Evolutionary conservation across 2,113 vertebrate genomes (phyloP).

Genomic region (Pollimyrus isidori): DNA sequence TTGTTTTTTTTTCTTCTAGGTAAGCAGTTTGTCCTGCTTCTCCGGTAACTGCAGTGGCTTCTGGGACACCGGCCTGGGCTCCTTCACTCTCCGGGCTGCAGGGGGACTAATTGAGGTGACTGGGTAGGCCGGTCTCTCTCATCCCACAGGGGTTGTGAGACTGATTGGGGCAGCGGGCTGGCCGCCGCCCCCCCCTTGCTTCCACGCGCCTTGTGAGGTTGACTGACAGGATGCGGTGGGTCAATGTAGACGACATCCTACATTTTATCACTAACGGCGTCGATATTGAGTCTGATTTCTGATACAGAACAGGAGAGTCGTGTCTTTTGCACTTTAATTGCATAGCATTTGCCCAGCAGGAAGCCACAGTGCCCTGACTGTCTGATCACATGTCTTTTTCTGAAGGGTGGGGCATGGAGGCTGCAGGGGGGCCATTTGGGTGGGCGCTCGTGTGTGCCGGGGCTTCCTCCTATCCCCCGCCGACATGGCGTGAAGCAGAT

Average conservation of each 20-base stretch:
- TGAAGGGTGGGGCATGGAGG: background rate
- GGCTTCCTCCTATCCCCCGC: background rate
- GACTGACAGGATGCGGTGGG: background rate
- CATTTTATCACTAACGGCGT: background rate
- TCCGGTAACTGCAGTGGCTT: conserved; percentile 22
- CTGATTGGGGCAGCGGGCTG: background rate
- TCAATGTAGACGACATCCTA: background rate
- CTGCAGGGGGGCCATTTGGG: background rate
- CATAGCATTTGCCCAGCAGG: background rate
- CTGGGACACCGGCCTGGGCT: conserved; percentile 6
- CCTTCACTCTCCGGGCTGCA: conserved; percentile 35
- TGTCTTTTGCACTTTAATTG: background rate
- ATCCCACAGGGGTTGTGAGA: background rate
- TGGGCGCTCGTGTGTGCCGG: background rate
- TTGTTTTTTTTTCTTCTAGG: conserved; percentile 59
- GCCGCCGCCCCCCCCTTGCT: background rate
- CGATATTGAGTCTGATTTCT: background rate
- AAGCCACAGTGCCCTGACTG: background rate
- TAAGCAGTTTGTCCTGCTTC: conserved; percentile 60
- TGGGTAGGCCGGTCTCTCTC: conserved; percentile 32
- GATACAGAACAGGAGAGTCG: background rate
- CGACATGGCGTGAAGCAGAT: background rate
- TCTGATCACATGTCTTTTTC: background rate
- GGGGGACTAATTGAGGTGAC: conserved; percentile 63
- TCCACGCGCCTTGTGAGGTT: background rate